Base-by-base conservation (phyloP, 2,113 vertebrate genomes). In the Motacilla alba region DNA sequence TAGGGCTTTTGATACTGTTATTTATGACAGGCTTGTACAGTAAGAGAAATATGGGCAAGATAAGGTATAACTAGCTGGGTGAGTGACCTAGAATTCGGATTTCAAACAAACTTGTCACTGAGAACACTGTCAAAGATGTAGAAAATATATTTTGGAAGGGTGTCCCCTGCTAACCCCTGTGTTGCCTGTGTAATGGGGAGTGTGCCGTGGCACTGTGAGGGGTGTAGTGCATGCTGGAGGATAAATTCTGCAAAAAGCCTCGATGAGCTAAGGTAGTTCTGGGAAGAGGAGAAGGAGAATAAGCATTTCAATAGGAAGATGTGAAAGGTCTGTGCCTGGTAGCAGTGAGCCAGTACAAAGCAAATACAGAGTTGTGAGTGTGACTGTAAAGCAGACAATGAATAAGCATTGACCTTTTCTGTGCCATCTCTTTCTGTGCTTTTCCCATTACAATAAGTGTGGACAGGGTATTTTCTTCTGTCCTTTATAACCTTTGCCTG, bases 101-200 rank as follows among this genome's bases (percentile, higher is more conserved):
- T 74, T 80, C 59, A 62, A 46, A 37, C 41, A 58, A 60, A 21
- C 20, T 59, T 81, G 35, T 30, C 14, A 15, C 50, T 44, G n/a
- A 64, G 31, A 49, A 59, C 26, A 14, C 22, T 49, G 7, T 67
- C 43, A 49, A 37, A 74, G 21, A 67, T 3, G 0, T 18, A 47
- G 18, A 73, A 74, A 23, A 17, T 1, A 0, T 31, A 6, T 35
- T 50, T 60, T 77, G 22, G 16, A 46, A n/a, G 15, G 15, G 8
- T 46, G 19, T n/a, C 26, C 50, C 13, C 14, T 28, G 16, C 19
- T 72, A 31, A 55, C 2, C 1, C 3, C 1, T n/a, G 12, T 15
- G 28, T 28, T 72, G 39, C 26, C 10, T 19, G 1, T 24, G 16
- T 20, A 35, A 22, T 23, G 41, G 52, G 63, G 56, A 37, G 14